Conservation (phyloP, 2,113 vertebrate species). For the Tringa solitaria region DNA sequence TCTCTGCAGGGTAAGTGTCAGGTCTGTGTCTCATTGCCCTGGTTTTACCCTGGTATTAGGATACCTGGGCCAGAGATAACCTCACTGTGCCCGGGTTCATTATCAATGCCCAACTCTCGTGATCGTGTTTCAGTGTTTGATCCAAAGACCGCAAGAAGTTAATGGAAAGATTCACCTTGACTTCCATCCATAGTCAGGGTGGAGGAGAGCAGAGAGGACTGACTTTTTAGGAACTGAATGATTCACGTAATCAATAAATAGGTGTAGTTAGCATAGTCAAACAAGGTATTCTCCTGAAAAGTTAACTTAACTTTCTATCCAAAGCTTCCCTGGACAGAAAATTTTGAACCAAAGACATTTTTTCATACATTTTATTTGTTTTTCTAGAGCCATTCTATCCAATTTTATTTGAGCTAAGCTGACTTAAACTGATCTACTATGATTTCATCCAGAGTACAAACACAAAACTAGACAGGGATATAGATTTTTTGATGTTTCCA, state of each 20-base stretch:
- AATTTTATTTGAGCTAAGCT: neutral
- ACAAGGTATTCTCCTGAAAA: neutral
- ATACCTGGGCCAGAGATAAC: neutral
- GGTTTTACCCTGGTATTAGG: neutral
- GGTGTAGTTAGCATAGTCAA: neutral
- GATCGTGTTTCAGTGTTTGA: neutral
- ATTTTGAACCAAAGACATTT: neutral
- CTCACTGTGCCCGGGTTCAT: neutral
- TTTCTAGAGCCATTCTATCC: neutral
- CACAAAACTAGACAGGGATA: neutral
- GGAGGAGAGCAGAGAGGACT: neutral
- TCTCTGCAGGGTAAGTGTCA: neutral
- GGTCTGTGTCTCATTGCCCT: neutral
- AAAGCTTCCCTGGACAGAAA: neutral
- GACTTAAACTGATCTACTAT: neutral
- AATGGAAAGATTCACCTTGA: conserved; percentile 42
- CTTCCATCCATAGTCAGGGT: neutral
- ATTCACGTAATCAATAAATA: conserved; percentile 35
- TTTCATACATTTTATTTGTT: neutral
- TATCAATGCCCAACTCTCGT: neutral
- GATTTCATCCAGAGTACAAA: neutral
- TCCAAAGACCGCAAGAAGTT: conserved; percentile 4
- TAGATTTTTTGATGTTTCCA: conserved; percentile 1
- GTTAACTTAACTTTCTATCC: neutral
- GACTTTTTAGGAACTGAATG: neutral